Percentiles rank a stretch among this genome's conserved stretches.
phyloP scores from a whole-genome alignment of 2,888 invertebrate species.

The Folsomia candida region DNA sequence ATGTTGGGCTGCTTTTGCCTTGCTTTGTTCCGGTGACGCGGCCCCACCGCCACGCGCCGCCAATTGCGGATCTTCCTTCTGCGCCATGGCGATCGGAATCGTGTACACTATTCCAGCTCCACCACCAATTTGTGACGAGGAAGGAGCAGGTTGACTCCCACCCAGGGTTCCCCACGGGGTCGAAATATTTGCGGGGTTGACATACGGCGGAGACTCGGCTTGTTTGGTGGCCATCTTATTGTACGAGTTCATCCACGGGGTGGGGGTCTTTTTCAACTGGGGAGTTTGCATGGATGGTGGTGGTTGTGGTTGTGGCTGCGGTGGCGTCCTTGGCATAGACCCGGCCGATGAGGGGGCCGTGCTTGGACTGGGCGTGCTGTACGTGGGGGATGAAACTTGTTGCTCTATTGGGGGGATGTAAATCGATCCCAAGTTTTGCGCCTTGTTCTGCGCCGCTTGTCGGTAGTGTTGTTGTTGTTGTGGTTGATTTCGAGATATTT shows the following conservation, averaged over 20 bases:
- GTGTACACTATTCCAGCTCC: slow-evolving; percentile 36
- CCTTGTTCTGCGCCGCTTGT: slow-evolving; percentile 44
- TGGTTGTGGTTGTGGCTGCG: slow-evolving; percentile 15
- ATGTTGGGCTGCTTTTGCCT: slow-evolving; percentile 25
- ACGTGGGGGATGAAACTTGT: background rate
- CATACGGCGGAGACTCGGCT: slow-evolving; percentile 37
- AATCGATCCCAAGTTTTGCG: slow-evolving; percentile 51
- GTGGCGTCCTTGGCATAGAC: slow-evolving; percentile 25
- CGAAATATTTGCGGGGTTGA: slow-evolving; percentile 36
- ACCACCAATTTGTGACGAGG: no score
- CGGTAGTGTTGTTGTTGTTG: slow-evolving; percentile 33
- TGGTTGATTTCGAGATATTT: no score
- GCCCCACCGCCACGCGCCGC: background rate
- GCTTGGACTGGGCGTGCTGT: no score
- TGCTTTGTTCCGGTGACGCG: background rate
- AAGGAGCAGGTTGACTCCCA: slow-evolving; percentile 1
- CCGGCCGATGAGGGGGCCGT: slow-evolving; percentile 10
- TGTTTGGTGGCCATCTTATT: slow-evolving; percentile 55
- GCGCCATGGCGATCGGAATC: slow-evolving; percentile 44
- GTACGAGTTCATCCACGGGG: slow-evolving; percentile 60
- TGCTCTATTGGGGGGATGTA: slow-evolving; percentile 52
- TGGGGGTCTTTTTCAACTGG: slow-evolving; percentile 61
- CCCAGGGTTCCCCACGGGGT: slow-evolving; percentile 43
- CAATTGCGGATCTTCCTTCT: slow-evolving; percentile 4
- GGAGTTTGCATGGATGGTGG: slow-evolving; percentile 48